A percentile compares a stretch with the other conserved stretches of the same genome.
Evolutionary conservation across 2,797 vertebrate genomes (phyloP).

Genomic region (Coendou prehensilis): DNA sequence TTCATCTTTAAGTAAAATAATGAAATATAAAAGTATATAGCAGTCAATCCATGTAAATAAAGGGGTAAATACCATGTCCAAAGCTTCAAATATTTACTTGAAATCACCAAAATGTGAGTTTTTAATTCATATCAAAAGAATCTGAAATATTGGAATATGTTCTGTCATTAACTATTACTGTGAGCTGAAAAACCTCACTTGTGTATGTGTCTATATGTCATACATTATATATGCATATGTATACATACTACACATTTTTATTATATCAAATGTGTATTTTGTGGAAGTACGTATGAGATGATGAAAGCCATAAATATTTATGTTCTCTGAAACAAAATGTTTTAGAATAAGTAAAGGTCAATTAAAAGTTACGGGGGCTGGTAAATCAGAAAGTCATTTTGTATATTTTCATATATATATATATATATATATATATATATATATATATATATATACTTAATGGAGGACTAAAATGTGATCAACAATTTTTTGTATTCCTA

Average conservation of each 20-base stretch:
- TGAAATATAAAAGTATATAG: neutral
- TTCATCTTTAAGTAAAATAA: slow-evolving; percentile 36
- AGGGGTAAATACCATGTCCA: neutral
- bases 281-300: neutral
- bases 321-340: slow-evolving; percentile 23
- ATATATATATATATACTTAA: neutral
- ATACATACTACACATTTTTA: neutral
- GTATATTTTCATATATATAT: neutral
- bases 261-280: slow-evolving; percentile 17
- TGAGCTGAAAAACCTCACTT: neutral
- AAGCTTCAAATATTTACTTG: slow-evolving; percentile 3
- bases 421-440: neutral
- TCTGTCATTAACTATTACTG: neutral
- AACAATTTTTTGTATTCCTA: neutral
- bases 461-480: neutral
- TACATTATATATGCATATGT: neutral
- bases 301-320: slow-evolving; percentile 9
- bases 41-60: neutral
- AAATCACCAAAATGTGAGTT: neutral
- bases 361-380: neutral
- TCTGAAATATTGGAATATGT: neutral
- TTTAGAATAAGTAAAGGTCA: slow-evolving; percentile 25
- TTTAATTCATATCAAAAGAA: slow-evolving; percentile 2
- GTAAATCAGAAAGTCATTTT: slow-evolving; percentile 23
- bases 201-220: neutral